Evolutionary conservation across 2,888 invertebrate genomes (phyloP).

Genomic region (Sabatieria punctata): DNA sequence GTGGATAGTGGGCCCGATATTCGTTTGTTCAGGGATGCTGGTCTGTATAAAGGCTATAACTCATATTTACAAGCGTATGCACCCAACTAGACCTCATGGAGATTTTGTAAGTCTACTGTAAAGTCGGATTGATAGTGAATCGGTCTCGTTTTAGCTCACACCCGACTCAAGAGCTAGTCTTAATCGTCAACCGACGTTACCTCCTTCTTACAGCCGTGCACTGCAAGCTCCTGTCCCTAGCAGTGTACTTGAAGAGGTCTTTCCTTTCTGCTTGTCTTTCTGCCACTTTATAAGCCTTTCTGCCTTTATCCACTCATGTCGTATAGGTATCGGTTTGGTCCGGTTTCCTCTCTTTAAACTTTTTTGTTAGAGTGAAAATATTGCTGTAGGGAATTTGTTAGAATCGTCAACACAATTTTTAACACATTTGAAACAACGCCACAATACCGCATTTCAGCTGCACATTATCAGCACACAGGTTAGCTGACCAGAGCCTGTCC

Average conservation of each 20-base stretch:
- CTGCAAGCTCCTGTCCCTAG: slow-evolving; percentile 8
- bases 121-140: not conserved
- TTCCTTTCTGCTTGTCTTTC: no score
- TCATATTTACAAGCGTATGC: slow-evolving; percentile 7
- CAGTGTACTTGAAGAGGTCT: slow-evolving; percentile 6
- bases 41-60: slow-evolving; percentile 5
- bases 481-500: no score
- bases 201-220: slow-evolving; percentile 8
- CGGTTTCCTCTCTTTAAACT: no score
- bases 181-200: not conserved
- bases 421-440: no score
- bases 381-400: no score
- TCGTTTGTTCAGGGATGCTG: slow-evolving; percentile 7
- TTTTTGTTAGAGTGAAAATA: no score
- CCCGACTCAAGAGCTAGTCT: not conserved
- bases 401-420: no score
- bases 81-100: not conserved
- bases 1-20: slow-evolving; percentile 10
- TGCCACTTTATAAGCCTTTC: no score
- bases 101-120: not conserved
- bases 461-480: no score
- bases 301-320: no score
- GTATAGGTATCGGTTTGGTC: no score
- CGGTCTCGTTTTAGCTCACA: not conserved
- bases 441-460: no score